phyloP scores from a whole-genome alignment of 2,113 vertebrate species.

The Rhabdornis inornatus region DNA sequence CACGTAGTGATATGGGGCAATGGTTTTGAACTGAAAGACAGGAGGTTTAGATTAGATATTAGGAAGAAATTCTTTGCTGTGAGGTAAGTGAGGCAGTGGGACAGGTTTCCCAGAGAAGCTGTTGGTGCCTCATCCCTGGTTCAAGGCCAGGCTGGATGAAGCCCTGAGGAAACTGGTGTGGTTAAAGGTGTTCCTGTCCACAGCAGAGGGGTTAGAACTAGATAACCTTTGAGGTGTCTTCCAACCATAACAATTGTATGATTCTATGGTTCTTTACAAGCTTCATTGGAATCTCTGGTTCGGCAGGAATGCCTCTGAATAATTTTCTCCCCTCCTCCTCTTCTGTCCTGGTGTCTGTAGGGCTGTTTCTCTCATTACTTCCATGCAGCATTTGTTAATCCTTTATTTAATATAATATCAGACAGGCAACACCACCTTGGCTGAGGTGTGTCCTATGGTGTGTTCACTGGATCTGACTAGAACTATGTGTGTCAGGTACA shows the following conservation, averaged over 20 bases:
- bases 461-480: neutral
- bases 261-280: neutral
- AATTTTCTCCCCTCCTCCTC: neutral
- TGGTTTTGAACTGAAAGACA: neutral
- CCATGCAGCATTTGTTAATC: neutral
- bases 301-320: neutral
- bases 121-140: too few species aligned
- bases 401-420: neutral
- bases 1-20: neutral
- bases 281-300: neutral
- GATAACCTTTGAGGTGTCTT: neutral
- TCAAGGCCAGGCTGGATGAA: neutral
- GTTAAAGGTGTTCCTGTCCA: neutral
- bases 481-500: too few species aligned
- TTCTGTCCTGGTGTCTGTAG: neutral
- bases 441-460: neutral
- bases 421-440: accelerated
- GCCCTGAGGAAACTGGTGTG: neutral
- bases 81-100: neutral
- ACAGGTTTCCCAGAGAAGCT: neutral
- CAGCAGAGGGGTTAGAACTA: neutral
- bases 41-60: neutral
- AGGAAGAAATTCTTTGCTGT: neutral
- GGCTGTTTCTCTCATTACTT: neutral
- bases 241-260: neutral